phyloP scores from a whole-genome alignment of 2,888 invertebrate species.

The Aporophyla lueneburgensis region DNA sequence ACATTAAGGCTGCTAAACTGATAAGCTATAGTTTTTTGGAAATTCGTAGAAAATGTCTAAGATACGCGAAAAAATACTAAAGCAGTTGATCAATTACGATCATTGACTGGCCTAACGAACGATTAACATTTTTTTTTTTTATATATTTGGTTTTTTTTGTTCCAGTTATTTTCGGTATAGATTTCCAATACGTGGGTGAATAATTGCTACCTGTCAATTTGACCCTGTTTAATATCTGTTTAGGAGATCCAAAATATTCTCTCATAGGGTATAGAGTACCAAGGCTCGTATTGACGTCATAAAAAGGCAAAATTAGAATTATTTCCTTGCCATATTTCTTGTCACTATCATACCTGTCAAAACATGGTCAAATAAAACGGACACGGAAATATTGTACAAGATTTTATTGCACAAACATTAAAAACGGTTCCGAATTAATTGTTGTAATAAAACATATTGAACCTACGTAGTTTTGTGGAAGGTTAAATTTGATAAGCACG shows the following conservation, averaged over 20 bases:
- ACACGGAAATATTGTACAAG: constrained; percentile 15
- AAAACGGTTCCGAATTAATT: constrained; percentile 36
- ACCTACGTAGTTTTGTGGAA: constrained; percentile 1
- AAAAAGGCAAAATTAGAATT: neutral
- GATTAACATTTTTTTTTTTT: too few relatives aligned
- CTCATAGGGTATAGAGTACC: neutral
- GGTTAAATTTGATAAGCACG: neutral
- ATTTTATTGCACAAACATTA: constrained; percentile 20
- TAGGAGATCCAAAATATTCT: neutral
- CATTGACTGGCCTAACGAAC: too few relatives aligned
- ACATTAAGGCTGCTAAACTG: too few relatives aligned
- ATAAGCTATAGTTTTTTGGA: too few relatives aligned
- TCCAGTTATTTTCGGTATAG: too few relatives aligned
- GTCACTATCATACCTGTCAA: constrained; percentile 22
- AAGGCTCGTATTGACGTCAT: constrained; percentile 21
- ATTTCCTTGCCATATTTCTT: constrained; percentile 29
- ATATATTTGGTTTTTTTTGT: too few relatives aligned
- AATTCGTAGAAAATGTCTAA: too few relatives aligned
- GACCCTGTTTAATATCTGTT: too few relatives aligned
- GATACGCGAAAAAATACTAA: too few relatives aligned
- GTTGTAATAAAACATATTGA: constrained; percentile 7
- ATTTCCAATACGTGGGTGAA: too few relatives aligned
- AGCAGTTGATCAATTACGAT: too few relatives aligned
- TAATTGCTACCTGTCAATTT: too few relatives aligned
- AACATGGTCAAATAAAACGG: constrained; percentile 20